These are phyloP conservation scores for Lophius americanus DNA, from an alignment of 2,797 vertebrate species.

Conservation along the genomic window DNA sequence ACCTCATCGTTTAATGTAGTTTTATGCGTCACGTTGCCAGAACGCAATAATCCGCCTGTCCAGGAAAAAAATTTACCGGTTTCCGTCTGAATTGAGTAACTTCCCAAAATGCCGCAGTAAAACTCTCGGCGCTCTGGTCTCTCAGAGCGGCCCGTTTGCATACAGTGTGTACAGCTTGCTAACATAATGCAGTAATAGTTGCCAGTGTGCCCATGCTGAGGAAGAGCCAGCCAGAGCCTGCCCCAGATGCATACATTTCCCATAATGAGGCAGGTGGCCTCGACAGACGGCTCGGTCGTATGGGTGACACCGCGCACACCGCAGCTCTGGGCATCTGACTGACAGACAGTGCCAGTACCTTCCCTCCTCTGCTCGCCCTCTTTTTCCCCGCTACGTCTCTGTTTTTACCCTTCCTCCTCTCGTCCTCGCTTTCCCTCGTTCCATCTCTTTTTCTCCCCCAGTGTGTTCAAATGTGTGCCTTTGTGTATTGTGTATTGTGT, in stretches of 20 bases:
- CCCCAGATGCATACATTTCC: conserved; percentile 84
- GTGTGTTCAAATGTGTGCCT: conserved; percentile 29
- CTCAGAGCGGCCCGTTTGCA: conserved; percentile 47
- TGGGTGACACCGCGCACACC: conserved; percentile 75
- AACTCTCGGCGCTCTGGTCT: conserved; percentile 49
- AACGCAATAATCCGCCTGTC: conserved; percentile 18
- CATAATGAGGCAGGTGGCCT: conserved; percentile 82
- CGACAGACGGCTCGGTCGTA: conserved; percentile 80
- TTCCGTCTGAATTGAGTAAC: conserved; percentile 37
- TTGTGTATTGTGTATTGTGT: conserved; percentile 14
- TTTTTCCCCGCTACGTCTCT: background rate
- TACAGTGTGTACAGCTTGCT: conserved; percentile 69
- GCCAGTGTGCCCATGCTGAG: conserved; percentile 74
- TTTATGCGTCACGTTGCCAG: conserved; percentile 8
- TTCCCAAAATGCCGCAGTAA: conserved; percentile 49
- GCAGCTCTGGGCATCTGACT: conserved; percentile 81
- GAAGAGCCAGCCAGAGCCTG: conserved; percentile 76
- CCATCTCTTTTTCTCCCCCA: conserved; percentile 42
- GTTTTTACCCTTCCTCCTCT: conserved; percentile 24
- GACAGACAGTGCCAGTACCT: conserved; percentile 79
- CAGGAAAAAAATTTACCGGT: conserved; percentile 19
- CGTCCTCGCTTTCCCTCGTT: conserved; percentile 40
- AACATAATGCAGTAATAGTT: conserved; percentile 79
- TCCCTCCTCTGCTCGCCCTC: conserved; percentile 49
- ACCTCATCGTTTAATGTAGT: conserved; percentile 8